Conservation (phyloP, 2,888 invertebrate genomes). For the Thymelicus sylvestris region DNA sequence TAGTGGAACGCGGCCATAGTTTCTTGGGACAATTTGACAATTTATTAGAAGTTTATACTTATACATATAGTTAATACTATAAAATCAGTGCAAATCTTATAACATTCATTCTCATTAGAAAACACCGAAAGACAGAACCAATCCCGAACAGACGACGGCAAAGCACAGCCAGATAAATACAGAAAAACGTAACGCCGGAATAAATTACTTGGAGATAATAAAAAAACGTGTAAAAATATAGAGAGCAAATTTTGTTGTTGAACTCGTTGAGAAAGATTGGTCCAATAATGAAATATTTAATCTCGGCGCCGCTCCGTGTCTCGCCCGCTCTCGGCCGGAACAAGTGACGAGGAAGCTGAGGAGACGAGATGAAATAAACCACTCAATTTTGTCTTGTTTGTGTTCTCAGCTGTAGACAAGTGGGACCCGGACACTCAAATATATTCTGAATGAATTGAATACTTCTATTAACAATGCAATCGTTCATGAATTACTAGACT, state of each 20-base stretch:
- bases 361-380: constrained; percentile 21
- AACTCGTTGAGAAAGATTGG: constrained; percentile 29
- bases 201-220: constrained; percentile 18
- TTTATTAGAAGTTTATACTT: background rate
- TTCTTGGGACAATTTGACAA: too few relatives aligned
- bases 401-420: constrained; percentile 11
- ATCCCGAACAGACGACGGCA: background rate
- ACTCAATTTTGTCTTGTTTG: constrained; percentile 27
- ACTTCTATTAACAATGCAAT: background rate
- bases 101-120: background rate
- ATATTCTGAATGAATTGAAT: constrained; percentile 17
- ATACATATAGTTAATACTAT: too few relatives aligned
- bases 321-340: background rate
- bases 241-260: constrained; percentile 20
- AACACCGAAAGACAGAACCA: background rate
- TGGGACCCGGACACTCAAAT: constrained; percentile 2
- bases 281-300: constrained; percentile 36
- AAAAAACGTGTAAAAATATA: constrained; percentile 9
- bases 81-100: background rate
- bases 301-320: constrained; percentile 11
- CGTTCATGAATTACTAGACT: background rate
- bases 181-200: constrained; percentile 8
- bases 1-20: too few relatives aligned
- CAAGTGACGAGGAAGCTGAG: constrained; percentile 14
- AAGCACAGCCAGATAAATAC: background rate